These are phyloP conservation scores for Vulpes lagopus DNA, from an alignment of 2,113 vertebrate genomes.

Conservation along the genomic window DNA sequence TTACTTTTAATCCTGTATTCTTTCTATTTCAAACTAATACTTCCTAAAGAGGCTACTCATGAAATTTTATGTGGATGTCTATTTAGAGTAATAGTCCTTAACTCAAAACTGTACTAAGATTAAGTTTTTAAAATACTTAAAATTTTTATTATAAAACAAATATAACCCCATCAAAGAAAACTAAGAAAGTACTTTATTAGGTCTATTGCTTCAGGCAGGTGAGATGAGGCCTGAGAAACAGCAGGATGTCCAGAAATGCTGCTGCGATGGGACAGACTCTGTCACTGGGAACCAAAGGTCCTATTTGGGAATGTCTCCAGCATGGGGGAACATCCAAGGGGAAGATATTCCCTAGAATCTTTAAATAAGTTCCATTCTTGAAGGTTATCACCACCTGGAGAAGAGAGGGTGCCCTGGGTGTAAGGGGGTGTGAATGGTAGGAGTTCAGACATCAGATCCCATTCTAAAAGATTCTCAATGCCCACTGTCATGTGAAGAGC, in stretches of 20 bases:
- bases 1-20: not conserved
- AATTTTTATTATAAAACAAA: not conserved
- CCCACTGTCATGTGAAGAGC: not conserved
- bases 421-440: not conserved
- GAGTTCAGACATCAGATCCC: not conserved
- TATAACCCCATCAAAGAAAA: not conserved
- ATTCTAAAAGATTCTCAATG: not conserved
- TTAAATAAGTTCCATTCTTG: not conserved
- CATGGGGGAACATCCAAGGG: not conserved
- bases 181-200: not conserved
- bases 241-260: not conserved
- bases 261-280: not conserved
- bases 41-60: not conserved
- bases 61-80: not conserved
- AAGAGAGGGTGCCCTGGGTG: not conserved
- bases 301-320: not conserved
- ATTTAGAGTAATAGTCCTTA: not conserved
- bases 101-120: not conserved
- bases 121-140: not conserved
- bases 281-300: not conserved
- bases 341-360: not conserved
- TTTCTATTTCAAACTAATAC: not conserved
- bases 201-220: not conserved
- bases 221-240: not conserved
- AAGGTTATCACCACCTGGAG: not conserved